Evolutionary conservation across 2,113 vertebrate species (phyloP), one percentile per base, ranked within the genome.

Genomic region (Promerops cafer): DNA sequence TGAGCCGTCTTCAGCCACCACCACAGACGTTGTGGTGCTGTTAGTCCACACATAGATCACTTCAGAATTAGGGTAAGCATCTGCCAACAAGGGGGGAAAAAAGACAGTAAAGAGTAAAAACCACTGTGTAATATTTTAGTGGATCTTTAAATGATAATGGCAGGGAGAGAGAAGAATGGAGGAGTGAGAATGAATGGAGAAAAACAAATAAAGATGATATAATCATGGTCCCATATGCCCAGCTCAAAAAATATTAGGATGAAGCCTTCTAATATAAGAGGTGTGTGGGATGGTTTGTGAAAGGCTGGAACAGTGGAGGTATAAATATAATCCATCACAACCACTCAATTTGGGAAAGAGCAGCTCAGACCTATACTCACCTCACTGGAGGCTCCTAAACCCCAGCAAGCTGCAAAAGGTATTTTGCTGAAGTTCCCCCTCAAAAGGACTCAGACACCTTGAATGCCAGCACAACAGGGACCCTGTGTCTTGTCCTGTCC

Each of bases 11-110:
- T 99, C 99, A 0, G 99, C 99, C 96, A 99, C 99, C 75, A 99
- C 99, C 96, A 99, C 99, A 3, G 99, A 99, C 4, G 98, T 99
- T 83, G 98, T 97, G 17, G 99, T 98, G 56, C 95, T 98, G 9
- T 99, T 97, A 35, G 99, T 99, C 99, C 99, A 99, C 10, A 98
- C 98, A 21, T 99, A 99, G 81, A 99, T 98, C 15, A 99, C 99
- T 96, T 99, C 99, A 1, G 99, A 99, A 59, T 99, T 98, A 2
- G 99, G 99, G 93, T 99, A 99, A 4, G 99, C 99, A 56, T 99
- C 99, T 99, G 95, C 52, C 8, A 40, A 12, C 27, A 56, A 20
- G 37, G 30, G 7, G 6, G 31, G 2, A 6, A 7, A 57, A 75
- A 71, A 60, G n/a, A 60, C 0, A 1, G 45, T 33, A 45, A 81